Percentiles rank a stretch among this genome's conserved stretches.
These are phyloP conservation scores for Ephydatia muelleri DNA, from an alignment of 37 sponge, comb jelly and placozoan species.

Conservation along the genomic window DNA sequence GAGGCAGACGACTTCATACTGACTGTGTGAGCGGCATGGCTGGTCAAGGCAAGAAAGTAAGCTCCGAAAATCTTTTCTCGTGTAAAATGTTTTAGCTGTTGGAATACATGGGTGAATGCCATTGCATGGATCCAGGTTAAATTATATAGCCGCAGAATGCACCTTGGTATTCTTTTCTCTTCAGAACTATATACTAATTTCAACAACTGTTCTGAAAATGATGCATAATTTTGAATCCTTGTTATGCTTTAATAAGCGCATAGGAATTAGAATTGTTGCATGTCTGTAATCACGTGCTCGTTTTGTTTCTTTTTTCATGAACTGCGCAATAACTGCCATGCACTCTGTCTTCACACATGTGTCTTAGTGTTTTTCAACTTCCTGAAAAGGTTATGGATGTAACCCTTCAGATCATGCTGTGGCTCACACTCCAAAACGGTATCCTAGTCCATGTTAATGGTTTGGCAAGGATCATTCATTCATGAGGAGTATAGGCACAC, in stretches of 20 bases:
- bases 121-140: slow-evolving; percentile 11
- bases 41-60: slow-evolving; percentile 9
- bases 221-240: background rate
- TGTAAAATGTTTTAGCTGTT: background rate
- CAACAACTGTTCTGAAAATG: slow-evolving; percentile 10
- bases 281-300: slow-evolving; percentile 31
- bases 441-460: slow-evolving; percentile 4
- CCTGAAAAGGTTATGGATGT: background rate
- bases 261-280: slow-evolving; percentile 8
- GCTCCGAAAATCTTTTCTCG: slow-evolving; percentile 14
- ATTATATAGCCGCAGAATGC: slow-evolving; percentile 25
- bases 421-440: slow-evolving; percentile 28
- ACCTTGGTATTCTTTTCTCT: background rate
- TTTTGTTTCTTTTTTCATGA: slow-evolving; percentile 19
- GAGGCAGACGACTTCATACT: slow-evolving; percentile 8
- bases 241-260: background rate
- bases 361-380: background rate
- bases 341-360: background rate
- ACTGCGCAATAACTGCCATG: background rate
- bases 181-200: background rate
- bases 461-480: background rate
- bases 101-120: slow-evolving; percentile 2
- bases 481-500: slow-evolving; percentile 14
- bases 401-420: slow-evolving; percentile 28
- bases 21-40: slow-evolving; percentile 16